These are phyloP conservation scores for Glaucopsyche alexis DNA, from an alignment of 2,888 invertebrate species.

Conservation along the genomic window DNA sequence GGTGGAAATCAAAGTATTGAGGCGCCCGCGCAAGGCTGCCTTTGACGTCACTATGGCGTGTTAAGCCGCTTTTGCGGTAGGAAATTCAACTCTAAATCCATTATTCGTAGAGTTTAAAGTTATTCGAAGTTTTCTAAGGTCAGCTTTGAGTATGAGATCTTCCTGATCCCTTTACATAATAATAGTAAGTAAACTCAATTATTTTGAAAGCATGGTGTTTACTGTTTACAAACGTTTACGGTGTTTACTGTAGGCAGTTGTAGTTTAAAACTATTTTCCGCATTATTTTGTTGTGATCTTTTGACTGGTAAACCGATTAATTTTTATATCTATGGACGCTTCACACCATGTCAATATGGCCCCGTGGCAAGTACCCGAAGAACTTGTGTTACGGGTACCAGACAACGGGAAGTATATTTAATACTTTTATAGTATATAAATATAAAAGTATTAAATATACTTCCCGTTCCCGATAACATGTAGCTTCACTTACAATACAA, in stretches of 20 bases:
- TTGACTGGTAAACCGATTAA: too few relatives aligned
- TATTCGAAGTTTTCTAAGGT: neutral
- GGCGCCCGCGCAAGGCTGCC: slow-evolving; percentile 25
- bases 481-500: too few relatives aligned
- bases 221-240: neutral
- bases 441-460: too few relatives aligned
- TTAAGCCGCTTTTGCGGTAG: neutral
- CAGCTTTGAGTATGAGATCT: neutral
- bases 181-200: neutral
- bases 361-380: too few relatives aligned
- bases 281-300: neutral
- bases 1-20: neutral
- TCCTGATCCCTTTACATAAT: neutral
- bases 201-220: slow-evolving; percentile 6
- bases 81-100: neutral
- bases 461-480: too few relatives aligned
- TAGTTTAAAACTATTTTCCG: neutral
- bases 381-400: too few relatives aligned
- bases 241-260: too few relatives aligned
- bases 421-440: too few relatives aligned
- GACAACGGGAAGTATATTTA: too few relatives aligned
- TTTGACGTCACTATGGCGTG: slow-evolving; percentile 32
- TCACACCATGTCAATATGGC: too few relatives aligned
- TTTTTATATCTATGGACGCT: too few relatives aligned
- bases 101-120: neutral